phyloP scores from a whole-genome alignment of 2,888 invertebrate genomes.

The Leptopilina drosophilae region DNA sequence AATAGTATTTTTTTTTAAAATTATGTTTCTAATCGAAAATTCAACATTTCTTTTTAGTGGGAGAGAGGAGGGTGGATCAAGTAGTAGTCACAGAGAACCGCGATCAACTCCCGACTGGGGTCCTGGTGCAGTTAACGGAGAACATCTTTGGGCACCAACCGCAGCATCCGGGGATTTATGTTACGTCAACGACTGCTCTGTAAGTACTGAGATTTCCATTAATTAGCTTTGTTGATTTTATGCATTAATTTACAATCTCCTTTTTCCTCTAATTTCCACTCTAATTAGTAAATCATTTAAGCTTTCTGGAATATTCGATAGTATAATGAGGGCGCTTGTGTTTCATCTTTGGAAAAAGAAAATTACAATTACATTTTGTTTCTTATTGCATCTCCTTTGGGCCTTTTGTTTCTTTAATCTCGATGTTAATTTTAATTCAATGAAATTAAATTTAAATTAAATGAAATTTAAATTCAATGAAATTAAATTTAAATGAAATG shows the following conservation, averaged over 20 bases:
- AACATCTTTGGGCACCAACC: conserved; percentile 95
- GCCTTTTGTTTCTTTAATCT: too few species aligned
- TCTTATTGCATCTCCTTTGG: too few species aligned
- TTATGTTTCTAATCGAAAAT: neutral
- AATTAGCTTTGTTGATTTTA: conserved; percentile 1
- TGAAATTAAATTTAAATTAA: too few species aligned
- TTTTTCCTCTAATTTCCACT: neutral
- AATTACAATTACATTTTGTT: too few species aligned
- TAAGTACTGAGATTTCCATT: conserved; percentile 76
- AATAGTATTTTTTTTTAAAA: too few species aligned
- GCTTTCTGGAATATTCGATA: too few species aligned
- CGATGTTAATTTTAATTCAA: too few species aligned
- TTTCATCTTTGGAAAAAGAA: too few species aligned
- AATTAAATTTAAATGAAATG: too few species aligned
- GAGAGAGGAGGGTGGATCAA: conserved; percentile 65
- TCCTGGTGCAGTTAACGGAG: conserved; percentile 91
- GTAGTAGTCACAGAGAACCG: conserved; percentile 77
- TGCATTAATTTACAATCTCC: neutral
- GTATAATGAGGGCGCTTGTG: too few species aligned
- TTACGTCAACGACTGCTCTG: conserved; percentile 94
- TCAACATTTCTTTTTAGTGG: conserved; percentile 63
- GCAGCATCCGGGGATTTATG: conserved; percentile 96
- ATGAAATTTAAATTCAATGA: too few species aligned
- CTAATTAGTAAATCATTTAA: too few species aligned
- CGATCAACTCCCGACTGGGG: conserved; percentile 93